These are phyloP conservation scores for Cyprinus carpio DNA, from an alignment of 2,113 vertebrate genomes.

Conservation along the genomic window DNA sequence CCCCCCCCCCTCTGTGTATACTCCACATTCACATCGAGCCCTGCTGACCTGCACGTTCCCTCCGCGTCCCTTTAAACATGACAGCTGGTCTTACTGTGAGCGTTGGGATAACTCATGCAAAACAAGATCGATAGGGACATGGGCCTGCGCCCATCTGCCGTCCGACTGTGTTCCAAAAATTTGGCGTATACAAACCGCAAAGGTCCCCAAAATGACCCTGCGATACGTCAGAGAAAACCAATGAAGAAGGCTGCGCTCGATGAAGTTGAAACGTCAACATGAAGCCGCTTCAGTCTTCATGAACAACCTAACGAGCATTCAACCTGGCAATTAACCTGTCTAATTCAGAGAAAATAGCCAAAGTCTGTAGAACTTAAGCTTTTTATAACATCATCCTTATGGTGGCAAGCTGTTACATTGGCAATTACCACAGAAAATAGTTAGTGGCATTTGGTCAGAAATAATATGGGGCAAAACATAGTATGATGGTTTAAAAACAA, in stretches of 20 bases:
- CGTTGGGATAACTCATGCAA: slow-evolving; percentile 87
- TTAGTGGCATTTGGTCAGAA: too few relatives aligned
- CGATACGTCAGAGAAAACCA: slow-evolving; percentile 59
- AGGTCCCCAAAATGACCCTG: slow-evolving; percentile 70
- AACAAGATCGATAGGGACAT: slow-evolving; percentile 78
- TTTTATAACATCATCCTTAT: too few relatives aligned
- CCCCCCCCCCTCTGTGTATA: slow-evolving; percentile 76
- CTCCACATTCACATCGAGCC: slow-evolving; percentile 82
- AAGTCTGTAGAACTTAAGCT: too few relatives aligned
- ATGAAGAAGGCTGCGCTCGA: slow-evolving; percentile 39
- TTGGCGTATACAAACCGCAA: slow-evolving; percentile 84
- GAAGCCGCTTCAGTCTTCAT: background rate
- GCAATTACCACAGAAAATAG: too few relatives aligned
- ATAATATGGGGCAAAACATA: too few relatives aligned
- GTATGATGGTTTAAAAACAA: too few relatives aligned
- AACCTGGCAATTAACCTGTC: too few relatives aligned
- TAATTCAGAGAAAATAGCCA: too few relatives aligned
- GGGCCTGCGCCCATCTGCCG: slow-evolving; percentile 76
- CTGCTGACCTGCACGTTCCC: slow-evolving; percentile 78
- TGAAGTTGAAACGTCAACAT: background rate
- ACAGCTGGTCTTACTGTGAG: slow-evolving; percentile 80
- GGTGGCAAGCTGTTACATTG: too few relatives aligned
- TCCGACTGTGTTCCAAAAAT: slow-evolving; percentile 76
- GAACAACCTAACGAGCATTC: too few relatives aligned
- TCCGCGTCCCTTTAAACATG: slow-evolving; percentile 80